Evolutionary conservation across 92 coral and sea anemone species (phyloP), one percentile per base, ranked within the genome.

Genomic region (Epizoanthus stellaris): DNA sequence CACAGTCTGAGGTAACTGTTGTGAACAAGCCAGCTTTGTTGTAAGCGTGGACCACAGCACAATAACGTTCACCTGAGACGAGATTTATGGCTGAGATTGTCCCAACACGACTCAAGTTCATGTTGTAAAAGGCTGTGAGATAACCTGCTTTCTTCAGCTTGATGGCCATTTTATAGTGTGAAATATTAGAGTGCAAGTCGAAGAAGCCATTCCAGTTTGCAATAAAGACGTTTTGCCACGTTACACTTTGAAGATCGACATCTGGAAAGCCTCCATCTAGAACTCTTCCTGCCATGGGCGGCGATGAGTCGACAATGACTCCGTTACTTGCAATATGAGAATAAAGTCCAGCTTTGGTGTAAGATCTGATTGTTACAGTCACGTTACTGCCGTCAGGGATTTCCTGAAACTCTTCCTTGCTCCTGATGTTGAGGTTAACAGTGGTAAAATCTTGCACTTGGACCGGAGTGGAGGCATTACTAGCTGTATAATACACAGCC

Each of bases 201-300:
- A 68, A 87, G 72, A 96, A 96, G 5, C 85, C 62, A 20, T 77
- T 90, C 98, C 98, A 96, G 88, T 91, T 94, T 25, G 95, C 96
- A 36, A 66, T 86, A 49, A 90, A 96, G 11, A 88, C 87, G 73
- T 58, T 91, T 5, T 91, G 89, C 98, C 98, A 96, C 42, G 77
- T 91, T 36, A 91, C 98, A 64, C 85, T 90, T 56, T 74, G 87
- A 43, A 84, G 67, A 76, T 94, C 98, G 4, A 85, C 81, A 4
- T 91, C 80, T 6, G 67, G 53, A 75, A 80, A 80, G 49, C 77
- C 45, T 5, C 98, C 98, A 25, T 96, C 96, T 58, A 73, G 80
- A 16, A 94, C 70, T 15, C 58, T 85, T 0, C 92, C 91, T 69
- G 93, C 82, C 1, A 17, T 67, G 9, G 98, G 98, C 8, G 90